phyloP scores from a whole-genome alignment of 2,113 vertebrate species.

The Hippocampus guttulatus region DNA sequence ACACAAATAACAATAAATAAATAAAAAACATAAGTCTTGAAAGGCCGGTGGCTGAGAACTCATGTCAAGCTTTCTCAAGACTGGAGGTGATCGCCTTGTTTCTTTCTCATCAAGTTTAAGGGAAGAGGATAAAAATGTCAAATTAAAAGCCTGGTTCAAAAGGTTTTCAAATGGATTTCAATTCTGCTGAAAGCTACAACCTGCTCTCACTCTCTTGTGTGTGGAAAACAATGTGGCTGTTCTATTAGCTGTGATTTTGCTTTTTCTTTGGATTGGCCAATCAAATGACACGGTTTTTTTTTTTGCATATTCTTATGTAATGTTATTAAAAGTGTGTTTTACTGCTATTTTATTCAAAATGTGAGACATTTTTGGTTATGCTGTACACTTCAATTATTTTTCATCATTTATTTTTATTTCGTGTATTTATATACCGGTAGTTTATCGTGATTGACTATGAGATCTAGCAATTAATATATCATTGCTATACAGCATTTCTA shows the following conservation, averaged over 20 bases:
- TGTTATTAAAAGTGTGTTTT: too few relatives aligned
- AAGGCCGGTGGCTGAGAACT: slow-evolving; percentile 67
- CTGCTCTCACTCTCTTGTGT: background rate
- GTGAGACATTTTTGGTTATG: too few relatives aligned
- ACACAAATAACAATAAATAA: slow-evolving; percentile 19
- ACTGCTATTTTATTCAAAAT: too few relatives aligned
- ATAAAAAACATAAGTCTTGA: slow-evolving; percentile 71
- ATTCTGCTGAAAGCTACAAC: slow-evolving; percentile 24
- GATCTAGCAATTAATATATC: too few relatives aligned
- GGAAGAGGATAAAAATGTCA: slow-evolving; percentile 35
- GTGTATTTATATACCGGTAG: too few relatives aligned
- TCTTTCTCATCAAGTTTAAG: slow-evolving; percentile 18
- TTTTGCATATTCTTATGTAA: too few relatives aligned
- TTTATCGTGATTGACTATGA: too few relatives aligned
- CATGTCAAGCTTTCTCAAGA: slow-evolving; percentile 53
- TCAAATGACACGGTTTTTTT: too few relatives aligned
- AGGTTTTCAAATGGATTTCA: slow-evolving; percentile 25
- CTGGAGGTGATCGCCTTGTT: background rate
- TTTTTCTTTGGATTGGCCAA: background rate
- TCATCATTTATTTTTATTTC: too few relatives aligned
- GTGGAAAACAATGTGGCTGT: background rate
- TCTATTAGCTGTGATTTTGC: background rate
- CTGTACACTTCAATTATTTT: too few relatives aligned
- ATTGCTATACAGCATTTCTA: too few relatives aligned
- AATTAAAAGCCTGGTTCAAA: slow-evolving; percentile 40